Evolutionary conservation across 2,888 invertebrate species (phyloP).

Genomic region (Papilio gigon): DNA sequence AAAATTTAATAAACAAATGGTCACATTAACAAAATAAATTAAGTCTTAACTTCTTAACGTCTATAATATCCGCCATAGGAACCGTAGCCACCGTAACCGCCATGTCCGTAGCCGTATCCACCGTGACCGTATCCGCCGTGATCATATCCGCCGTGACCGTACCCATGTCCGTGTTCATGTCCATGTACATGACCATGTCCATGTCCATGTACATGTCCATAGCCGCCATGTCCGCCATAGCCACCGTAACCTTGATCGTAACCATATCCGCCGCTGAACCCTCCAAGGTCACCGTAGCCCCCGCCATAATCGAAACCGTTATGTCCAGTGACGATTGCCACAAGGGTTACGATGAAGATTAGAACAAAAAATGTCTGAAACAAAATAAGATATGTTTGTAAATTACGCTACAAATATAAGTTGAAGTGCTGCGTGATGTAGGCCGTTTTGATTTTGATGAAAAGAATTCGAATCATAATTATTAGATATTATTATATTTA

Average conservation of each 20-base stretch:
- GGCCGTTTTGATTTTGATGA: too few species aligned
- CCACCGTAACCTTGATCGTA: conserved; percentile 19
- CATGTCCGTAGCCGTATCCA: conserved; percentile 33
- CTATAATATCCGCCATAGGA: conserved; percentile 31
- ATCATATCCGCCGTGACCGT: conserved; percentile 16
- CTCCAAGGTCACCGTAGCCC: conserved; percentile 34
- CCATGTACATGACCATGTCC: conserved; percentile 15
- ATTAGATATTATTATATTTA: too few species aligned
- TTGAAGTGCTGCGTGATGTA: too few species aligned
- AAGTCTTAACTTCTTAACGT: conserved; percentile 18
- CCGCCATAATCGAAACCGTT: background rate
- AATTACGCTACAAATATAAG: background rate
- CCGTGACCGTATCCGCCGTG: conserved; percentile 39
- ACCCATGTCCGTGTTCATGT: conserved; percentile 25
- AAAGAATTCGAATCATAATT: too few species aligned
- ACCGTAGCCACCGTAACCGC: conserved; percentile 41
- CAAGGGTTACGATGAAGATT: conserved; percentile 5
- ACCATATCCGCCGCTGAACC: conserved; percentile 40
- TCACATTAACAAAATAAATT: conserved; percentile 3
- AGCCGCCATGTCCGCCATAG: background rate
- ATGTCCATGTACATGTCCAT: conserved; percentile 30
- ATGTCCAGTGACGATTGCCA: conserved; percentile 16
- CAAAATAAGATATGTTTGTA: background rate
- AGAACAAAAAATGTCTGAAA: conserved; percentile 21
- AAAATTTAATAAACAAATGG: conserved; percentile 16